A percentile compares a stretch with the other conserved stretches of the same genome.
phyloP scores from a whole-genome alignment of 2,888 invertebrate species.

The Julus scanicus region DNA sequence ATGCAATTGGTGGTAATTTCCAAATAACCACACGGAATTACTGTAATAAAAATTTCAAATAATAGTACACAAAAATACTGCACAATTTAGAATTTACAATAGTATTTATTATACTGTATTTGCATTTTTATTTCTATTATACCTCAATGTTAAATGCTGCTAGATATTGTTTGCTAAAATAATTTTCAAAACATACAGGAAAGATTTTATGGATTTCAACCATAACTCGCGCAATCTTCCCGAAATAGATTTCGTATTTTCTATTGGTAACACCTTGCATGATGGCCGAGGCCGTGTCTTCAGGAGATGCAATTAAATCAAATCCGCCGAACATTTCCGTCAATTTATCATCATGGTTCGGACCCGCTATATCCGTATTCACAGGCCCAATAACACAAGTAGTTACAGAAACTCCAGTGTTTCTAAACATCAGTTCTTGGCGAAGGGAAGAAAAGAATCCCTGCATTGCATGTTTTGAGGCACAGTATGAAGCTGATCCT shows the following conservation, averaged over 20 bases:
- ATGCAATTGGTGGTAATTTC: too few relatives aligned
- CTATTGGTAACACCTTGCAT: slow-evolving; percentile 6
- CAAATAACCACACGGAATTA: too few relatives aligned
- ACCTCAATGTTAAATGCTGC: too few relatives aligned
- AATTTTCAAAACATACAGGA: background rate
- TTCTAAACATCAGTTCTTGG: slow-evolving; percentile 39
- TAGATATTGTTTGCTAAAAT: too few relatives aligned
- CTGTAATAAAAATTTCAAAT: too few relatives aligned
- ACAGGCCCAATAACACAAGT: slow-evolving; percentile 38
- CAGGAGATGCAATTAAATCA: background rate
- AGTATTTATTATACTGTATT: too few relatives aligned
- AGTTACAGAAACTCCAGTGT: slow-evolving; percentile 48
- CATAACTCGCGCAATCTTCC: background rate
- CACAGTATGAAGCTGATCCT: background rate
- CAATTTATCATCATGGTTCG: background rate
- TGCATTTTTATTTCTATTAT: background rate
- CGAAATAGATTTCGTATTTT: slow-evolving; percentile 15
- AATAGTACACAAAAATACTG: too few relatives aligned
- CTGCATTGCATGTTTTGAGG: slow-evolving; percentile 14
- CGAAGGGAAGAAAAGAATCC: slow-evolving; percentile 51
- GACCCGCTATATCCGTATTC: background rate
- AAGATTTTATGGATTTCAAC: slow-evolving; percentile 10
- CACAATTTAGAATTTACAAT: too few relatives aligned
- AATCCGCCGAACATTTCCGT: background rate
- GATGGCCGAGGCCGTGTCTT: slow-evolving; percentile 48